phyloP scores from a whole-genome alignment of 2,797 vertebrate genomes.

The Cirrhinus molitorella region DNA sequence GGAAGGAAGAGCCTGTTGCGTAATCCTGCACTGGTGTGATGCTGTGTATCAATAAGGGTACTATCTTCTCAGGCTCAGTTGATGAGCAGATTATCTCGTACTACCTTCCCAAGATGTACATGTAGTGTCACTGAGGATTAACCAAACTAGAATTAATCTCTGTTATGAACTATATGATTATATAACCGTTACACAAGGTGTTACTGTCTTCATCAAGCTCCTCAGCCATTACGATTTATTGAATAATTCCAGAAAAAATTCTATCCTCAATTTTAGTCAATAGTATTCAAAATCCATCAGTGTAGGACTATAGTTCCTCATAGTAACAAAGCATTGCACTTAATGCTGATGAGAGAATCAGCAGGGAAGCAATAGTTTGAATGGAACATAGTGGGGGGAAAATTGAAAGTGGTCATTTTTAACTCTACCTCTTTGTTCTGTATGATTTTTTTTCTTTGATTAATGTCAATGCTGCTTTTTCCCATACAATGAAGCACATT shows the following conservation, averaged over 20 bases:
- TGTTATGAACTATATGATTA: constrained; percentile 10
- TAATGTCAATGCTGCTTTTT: background rate
- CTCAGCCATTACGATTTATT: background rate
- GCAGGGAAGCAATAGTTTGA: background rate
- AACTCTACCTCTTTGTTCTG: background rate
- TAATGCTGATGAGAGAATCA: background rate
- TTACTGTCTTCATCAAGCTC: background rate
- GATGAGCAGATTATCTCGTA: constrained; percentile 33
- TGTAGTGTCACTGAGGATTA: constrained; percentile 1
- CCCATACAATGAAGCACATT: background rate
- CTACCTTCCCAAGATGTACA: constrained; percentile 24
- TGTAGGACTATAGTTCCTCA: background rate
- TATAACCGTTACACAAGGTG: constrained; percentile 17
- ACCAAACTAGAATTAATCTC: constrained; percentile 5
- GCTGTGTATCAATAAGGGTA: constrained; percentile 7
- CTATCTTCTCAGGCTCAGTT: constrained; percentile 11
- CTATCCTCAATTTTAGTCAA: background rate
- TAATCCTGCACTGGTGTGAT: constrained; percentile 34
- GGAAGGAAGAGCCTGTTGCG: constrained; percentile 37
- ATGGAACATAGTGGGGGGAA: background rate
- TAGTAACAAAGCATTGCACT: background rate
- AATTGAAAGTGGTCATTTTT: background rate
- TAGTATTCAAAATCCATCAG: background rate
- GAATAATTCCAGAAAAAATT: background rate
- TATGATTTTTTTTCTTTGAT: background rate